Base-by-base conservation (phyloP, 2,888 invertebrate species). In the Gortyna flavago region DNA sequence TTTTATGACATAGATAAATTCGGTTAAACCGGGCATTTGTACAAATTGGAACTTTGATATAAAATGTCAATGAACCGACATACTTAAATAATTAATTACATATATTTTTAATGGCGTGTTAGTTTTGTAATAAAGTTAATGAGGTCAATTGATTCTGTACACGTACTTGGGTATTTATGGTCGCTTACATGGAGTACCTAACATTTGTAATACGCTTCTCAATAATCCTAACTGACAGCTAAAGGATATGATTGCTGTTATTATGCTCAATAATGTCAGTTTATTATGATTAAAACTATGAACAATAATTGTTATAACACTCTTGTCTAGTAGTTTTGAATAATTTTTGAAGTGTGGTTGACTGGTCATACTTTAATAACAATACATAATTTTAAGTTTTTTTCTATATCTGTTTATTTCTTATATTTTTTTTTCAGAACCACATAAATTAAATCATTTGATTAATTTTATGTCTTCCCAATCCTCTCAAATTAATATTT, bases 1-100 rank as follows among this genome's bases (percentile, higher is more conserved):
- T 95, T 95, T 95, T 93, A 95, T 91, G 92, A 90, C 77, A 72
- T 67, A 84, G 93, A 95, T 94, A 94, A 91, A 93, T 90, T 88
- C 84, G 35, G 86, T 79, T 79, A 77, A 81, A 81, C 89, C 89
- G 90, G 89, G 88, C 90, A 89, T 89, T 89, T 83, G 87, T 88
- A 93, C 93, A 93, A 95, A 94, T 94, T 93, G 87, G 87, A 89
- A 87, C 89, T 89, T 84, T 85, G 91, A 93, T 92, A 93, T 87
- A 87, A 85, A 87, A 90, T 90, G 94, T 93, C 94, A 93, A 91
- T 89, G 94, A 93, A 93, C 94, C 83, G 90, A 84, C 87, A 89
- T 76, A 88, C 83, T 85, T 86, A 69, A 70, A 77, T 82, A 84
- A 88, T 87, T 87, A 89, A 88, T 89, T 84, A 88, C 68, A 75